Evolutionary conservation across 2,888 invertebrate genomes (phyloP), one percentile per base, ranked within the genome.

Genomic region (Smittia sp.): DNA sequence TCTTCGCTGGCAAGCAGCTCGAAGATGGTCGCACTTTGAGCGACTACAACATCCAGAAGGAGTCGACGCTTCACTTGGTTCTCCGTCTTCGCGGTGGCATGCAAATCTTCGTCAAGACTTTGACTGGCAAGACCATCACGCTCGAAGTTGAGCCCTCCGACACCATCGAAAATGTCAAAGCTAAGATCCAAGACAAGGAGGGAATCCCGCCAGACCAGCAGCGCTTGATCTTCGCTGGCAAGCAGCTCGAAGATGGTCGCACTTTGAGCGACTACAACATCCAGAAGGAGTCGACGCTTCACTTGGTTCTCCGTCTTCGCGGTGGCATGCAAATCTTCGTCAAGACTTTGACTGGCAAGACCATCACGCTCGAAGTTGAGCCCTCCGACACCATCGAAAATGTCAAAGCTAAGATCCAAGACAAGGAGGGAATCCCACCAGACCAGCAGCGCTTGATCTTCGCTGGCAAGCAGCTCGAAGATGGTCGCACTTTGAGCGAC

Each of bases 51-150:
- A 58, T 58, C 11, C 58, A 58, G 18, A 58, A 58, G 20, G 58
- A 58, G 18, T 58, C 58, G 20, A 58, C 58, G 4, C 18, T 58
- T n/a, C 58, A 58, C 22, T 58, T 58, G 58, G 58, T 58, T 58
- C 58, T 58, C 11, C 58, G 58, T 58, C 58, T 58, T 58, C 58
- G 58, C 22, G 58, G 58, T 18, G 58, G 58, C 6, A 58, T 58
- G 58, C 58, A 58, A 58, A 58, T 58, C 58, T 58, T 58, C 22
- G 58, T 58, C 20, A 58, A 58, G 58, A 58, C 58, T 58, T 58
- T 58, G 58, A 58, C 58, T 58, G 58, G 58, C 58, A 58, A 58
- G 58, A 58, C 58, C 58, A 58, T 58, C 58, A 58, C 58, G 4
- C 22, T 58, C 9, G 58, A 58, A 11, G 58, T 58, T 58, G 58